phyloP scores from a whole-genome alignment of 2,888 invertebrate genomes.

The Agonopterix subpropinquella region DNA sequence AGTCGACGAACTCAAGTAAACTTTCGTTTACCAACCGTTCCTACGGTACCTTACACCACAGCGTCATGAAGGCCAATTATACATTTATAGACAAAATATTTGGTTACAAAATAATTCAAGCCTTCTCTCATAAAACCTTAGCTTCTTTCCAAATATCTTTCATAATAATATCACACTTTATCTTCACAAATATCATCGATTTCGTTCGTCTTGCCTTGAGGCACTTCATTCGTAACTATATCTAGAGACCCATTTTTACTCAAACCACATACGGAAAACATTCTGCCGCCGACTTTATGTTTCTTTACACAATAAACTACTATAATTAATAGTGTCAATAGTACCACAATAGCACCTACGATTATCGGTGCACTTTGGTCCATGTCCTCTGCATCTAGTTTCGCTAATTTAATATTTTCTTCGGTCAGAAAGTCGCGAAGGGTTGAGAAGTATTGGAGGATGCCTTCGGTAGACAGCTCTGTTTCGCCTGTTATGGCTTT shows the following conservation, averaged over 20 bases:
- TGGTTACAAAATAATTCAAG: no score
- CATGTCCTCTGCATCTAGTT: conserved; percentile 38
- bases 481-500: conserved; percentile 56
- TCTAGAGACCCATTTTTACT: conserved; percentile 66
- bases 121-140: no score
- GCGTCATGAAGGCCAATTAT: no score
- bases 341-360: conserved; percentile 49
- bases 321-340: conserved; percentile 50
- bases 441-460: conserved; percentile 53
- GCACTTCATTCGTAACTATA: conserved; percentile 53
- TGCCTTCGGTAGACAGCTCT: conserved; percentile 55
- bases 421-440: conserved; percentile 41
- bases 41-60: no score
- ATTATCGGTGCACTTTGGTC: conserved; percentile 57
- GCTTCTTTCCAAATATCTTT: background rate
- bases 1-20: no score
- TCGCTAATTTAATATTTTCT: conserved; percentile 41
- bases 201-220: conserved; percentile 44
- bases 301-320: conserved; percentile 59
- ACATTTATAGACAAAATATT: no score
- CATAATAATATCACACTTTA: conserved; percentile 39
- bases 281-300: conserved; percentile 38
- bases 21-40: no score
- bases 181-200: conserved; percentile 55
- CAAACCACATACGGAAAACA: conserved; percentile 52